Percentiles rank a stretch among this genome's conserved stretches.
Evolutionary conservation across 1,140 invertebrate genomes (phyloP).

Genomic region (Steinernema khuongi): DNA sequence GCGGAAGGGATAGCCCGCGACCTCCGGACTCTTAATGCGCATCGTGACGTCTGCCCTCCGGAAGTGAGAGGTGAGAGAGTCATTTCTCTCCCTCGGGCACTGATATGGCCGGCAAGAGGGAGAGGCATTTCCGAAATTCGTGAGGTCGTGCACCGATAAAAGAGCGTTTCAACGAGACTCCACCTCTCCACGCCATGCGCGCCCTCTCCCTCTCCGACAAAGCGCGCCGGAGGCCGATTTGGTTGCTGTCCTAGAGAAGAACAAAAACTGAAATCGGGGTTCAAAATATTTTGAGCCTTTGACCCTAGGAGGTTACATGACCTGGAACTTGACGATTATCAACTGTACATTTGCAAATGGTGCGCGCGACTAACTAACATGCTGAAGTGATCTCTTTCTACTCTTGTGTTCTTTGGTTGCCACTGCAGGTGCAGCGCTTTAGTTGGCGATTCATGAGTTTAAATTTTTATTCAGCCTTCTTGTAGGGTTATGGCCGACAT

Average conservation of each 20-base stretch:
- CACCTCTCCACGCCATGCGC: not conserved
- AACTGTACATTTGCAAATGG: no score
- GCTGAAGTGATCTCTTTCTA: no score
- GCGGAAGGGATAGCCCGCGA: not conserved
- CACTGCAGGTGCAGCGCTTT: not conserved
- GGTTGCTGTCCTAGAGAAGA: not conserved
- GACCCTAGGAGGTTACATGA: no score
- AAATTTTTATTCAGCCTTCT: not conserved
- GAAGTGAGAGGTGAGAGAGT: not conserved
- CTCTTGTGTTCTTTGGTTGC: not conserved
- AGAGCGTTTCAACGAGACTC: not conserved
- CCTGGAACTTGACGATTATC: no score
- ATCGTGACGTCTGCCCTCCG: not conserved
- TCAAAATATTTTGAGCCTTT: not conserved
- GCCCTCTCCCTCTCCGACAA: not conserved
- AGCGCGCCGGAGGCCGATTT: not conserved
- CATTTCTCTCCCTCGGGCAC: no score
- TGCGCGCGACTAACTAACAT: no score
- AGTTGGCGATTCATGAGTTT: not conserved
- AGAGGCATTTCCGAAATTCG: not conserved
- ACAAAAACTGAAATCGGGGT: slow-evolving; percentile 1
- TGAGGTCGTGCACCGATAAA: slow-evolving; percentile 9
- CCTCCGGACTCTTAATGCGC: not conserved
- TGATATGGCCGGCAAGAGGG: not conserved
- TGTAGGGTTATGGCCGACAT: slow-evolving; percentile 38